Conservation (phyloP, 1,140 invertebrate species). For the Plectrocnemia conspersa region DNA sequence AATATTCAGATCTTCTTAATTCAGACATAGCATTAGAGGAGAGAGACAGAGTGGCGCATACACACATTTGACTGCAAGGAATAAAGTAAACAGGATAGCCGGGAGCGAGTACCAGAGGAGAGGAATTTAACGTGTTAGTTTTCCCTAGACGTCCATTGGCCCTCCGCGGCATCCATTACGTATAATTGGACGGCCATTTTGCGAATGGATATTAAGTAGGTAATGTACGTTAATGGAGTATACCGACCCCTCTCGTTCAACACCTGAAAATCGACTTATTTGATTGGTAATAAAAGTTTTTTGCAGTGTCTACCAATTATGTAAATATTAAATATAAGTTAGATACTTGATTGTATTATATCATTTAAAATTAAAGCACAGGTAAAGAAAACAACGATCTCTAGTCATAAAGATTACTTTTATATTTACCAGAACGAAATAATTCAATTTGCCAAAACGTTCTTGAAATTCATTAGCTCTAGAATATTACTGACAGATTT, state of each 20-base stretch:
- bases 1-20: slow-evolving; percentile 26
- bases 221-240: slow-evolving; percentile 30
- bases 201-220: slow-evolving; percentile 34
- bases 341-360: too few species aligned
- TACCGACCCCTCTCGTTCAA: slow-evolving; percentile 16
- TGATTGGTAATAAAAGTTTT: too few species aligned
- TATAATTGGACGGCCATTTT: slow-evolving; percentile 35
- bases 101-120: slow-evolving; percentile 1
- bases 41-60: slow-evolving; percentile 3
- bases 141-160: slow-evolving; percentile 28
- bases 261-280: slow-evolving; percentile 16
- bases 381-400: too few species aligned
- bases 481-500: too few species aligned
- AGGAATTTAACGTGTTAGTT: slow-evolving; percentile 27
- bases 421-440: too few species aligned
- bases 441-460: too few species aligned
- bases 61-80: not conserved
- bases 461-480: too few species aligned
- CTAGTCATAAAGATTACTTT: too few species aligned
- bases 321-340: too few species aligned
- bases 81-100: slow-evolving; percentile 18
- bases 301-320: too few species aligned
- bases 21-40: slow-evolving; percentile 23
- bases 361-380: too few species aligned
- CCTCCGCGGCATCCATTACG: slow-evolving; percentile 30